Evolutionary conservation across 2,888 invertebrate genomes (phyloP), one percentile per base, ranked within the genome.

Genomic region (Vesta saturnalis): DNA sequence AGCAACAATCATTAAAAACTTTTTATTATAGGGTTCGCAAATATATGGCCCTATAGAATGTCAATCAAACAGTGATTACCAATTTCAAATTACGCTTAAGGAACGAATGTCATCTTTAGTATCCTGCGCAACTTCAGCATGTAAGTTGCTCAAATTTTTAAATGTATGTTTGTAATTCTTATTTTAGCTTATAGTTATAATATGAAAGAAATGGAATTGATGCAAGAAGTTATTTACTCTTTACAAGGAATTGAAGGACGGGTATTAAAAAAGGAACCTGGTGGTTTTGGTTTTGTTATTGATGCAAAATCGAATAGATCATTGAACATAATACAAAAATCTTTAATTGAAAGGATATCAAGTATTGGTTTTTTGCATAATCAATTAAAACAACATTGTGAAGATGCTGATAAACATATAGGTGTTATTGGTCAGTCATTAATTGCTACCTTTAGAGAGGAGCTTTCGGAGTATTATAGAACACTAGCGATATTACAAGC

Each of bases 221-320:
- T 94, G 0, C 90, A 92, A 77, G 95, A 95, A 78, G 88, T 95
- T 10, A 89, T 97, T 57, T 92, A 93, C 78, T 91, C 92, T 0
- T 92, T 97, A 72, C 95, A 96, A 80, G 97, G 97, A 1, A 94
- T 97, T 67, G 92, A 94, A 77, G 92, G 95, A 16, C 91, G 90
- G 76, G 87, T 90, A 77, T 85, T 94, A 18, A 89, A 89, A 72
- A 88, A 90, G 76, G 90, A 92, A 80, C 84, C 88, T 0, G 86
- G 87, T 70, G 89, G 89, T 52, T 70, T 82, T 22, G 90, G 89
- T 15, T 91, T 90, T 75, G 87, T 87, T 74, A 82, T 91, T 46
- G 89, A 90, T 77, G 84, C 87, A 0, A 87, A 86, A 76, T 82
- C 85, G 1, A 85, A 85, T 56, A 82, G 88, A 60, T 85, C 85